Evolutionary conservation across 2,797 vertebrate species (phyloP).

Genomic region (Channa striata): DNA sequence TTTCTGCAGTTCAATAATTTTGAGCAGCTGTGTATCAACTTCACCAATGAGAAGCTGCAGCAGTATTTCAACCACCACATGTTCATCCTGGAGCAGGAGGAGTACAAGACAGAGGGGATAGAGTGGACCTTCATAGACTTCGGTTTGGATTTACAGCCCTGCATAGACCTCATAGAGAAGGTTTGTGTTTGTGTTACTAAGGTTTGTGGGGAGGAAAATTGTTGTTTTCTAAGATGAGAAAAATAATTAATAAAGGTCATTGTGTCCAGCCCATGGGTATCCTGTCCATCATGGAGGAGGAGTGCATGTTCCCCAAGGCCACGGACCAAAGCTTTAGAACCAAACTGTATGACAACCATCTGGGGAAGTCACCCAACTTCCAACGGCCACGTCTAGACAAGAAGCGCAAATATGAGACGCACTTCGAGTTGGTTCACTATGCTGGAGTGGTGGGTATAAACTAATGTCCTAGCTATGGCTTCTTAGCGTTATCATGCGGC

Average conservation of each 20-base stretch:
- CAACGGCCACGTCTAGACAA: constrained; percentile 91
- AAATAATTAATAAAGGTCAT: not conserved
- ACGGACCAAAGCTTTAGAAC: constrained; percentile 93
- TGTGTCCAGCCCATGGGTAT: constrained; percentile 90
- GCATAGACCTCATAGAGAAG: constrained; percentile 95
- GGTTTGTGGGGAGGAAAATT: not conserved
- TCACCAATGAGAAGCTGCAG: constrained; percentile 97
- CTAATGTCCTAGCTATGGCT: too few relatives aligned
- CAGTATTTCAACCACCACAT: constrained; percentile 98
- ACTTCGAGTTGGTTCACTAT: constrained; percentile 96
- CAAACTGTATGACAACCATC: constrained; percentile 95
- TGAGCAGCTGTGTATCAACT: constrained; percentile 98
- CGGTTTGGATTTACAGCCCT: constrained; percentile 92
- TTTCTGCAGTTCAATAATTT: constrained; percentile 91
- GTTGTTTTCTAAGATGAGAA: not conserved
- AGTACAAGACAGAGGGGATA: constrained; percentile 93
- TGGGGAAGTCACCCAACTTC: constrained; percentile 94
- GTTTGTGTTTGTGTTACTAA: constrained; percentile 10
- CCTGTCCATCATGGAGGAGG: constrained; percentile 95
- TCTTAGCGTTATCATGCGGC: too few relatives aligned
- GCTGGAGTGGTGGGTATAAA: constrained; percentile 93
- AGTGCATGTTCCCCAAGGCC: constrained; percentile 97
- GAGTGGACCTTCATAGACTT: constrained; percentile 98
- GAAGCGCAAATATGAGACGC: constrained; percentile 93
- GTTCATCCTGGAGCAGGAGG: constrained; percentile 96